These are phyloP conservation scores for Nixonia krombeini DNA, from an alignment of 1,140 invertebrate species.

Conservation along the genomic window DNA sequence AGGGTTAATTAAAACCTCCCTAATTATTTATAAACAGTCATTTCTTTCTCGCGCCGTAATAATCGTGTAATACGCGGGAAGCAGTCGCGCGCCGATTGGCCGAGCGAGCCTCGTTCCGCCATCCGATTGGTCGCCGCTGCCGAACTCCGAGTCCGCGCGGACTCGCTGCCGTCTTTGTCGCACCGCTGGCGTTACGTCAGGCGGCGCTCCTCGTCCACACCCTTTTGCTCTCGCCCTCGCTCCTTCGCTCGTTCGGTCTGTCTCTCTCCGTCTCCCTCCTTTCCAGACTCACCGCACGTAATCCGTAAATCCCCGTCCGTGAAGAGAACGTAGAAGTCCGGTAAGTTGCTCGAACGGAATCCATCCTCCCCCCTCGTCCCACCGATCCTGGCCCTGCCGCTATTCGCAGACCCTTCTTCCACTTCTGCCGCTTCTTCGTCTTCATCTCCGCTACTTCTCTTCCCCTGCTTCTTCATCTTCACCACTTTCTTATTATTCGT, in stretches of 20 bases:
- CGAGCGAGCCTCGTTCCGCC: background rate
- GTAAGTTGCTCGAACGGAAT: slow-evolving; percentile 51
- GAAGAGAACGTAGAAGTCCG: slow-evolving; percentile 50
- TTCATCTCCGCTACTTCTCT: slow-evolving; percentile 13
- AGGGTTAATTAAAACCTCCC: slow-evolving; percentile 72
- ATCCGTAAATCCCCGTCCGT: slow-evolving; percentile 55
- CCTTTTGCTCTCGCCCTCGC: no score
- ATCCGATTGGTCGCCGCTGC: slow-evolving; percentile 39
- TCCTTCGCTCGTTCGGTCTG: slow-evolving; percentile 16
- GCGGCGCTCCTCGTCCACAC: slow-evolving; percentile 19
- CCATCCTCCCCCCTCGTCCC: slow-evolving; percentile 13
- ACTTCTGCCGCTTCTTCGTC: background rate
- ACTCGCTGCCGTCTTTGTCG: slow-evolving; percentile 32
- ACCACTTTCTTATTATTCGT: slow-evolving; percentile 33
- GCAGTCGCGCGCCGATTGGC: slow-evolving; percentile 33
- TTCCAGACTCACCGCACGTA: slow-evolving; percentile 45
- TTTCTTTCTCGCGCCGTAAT: slow-evolving; percentile 63
- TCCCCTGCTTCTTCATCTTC: slow-evolving; percentile 10
- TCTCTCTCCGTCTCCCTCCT: slow-evolving; percentile 4
- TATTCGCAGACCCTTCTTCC: background rate
- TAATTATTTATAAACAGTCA: slow-evolving; percentile 73
- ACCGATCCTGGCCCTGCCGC: background rate
- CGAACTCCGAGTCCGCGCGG: slow-evolving; percentile 61
- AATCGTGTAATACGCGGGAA: slow-evolving; percentile 55
- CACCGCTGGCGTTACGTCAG: background rate